Evolutionary conservation across 1,140 invertebrate species (phyloP), one percentile per base, ranked within the genome.

Genomic region (Apis dorsata): DNA sequence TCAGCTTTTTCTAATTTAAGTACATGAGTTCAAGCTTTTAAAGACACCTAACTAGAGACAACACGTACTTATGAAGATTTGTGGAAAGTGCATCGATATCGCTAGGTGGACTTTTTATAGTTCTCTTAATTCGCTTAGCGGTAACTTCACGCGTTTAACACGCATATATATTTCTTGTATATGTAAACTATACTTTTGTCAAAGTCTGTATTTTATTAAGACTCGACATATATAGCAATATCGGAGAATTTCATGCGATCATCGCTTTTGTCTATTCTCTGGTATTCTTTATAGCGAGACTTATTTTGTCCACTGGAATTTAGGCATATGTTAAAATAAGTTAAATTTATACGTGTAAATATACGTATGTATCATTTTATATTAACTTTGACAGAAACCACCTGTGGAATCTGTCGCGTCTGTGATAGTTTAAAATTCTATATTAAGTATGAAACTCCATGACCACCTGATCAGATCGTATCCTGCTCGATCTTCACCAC

Each of bases 1-100:
- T 78, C 81, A 85, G 84, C 81, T 82, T 76, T 65, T 34, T 28
- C 75, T 73, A 85, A 77, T 85, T 82, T 90, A 88, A 91, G 83
- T 91, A 90, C 87, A 85, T 77, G 57, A 78, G 53, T 86, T 81
- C 66, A 82, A 85, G 79, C 65, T 72, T 72, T 85, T 49, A 81
- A 65, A 62, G 85, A 88, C 84, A 90, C 83, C 84, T 90, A 90
- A 87, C 83, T 90, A 89, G 86, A 91, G 87, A 90, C 81, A 89
- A 90, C 85, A 86, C 74, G 83, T 88, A 85, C 76, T 44, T 44
- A 44, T 44, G 82, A 88, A 84, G 88, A 88, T 90, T 77, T 24
- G n/a, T 85, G 86, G 84, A 90, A 88, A 80, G 87, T 90, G 86
- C 80, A 78, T 83, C 81, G 55, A 83, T 78, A 85, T 77, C 81